Percentiles rank a stretch among this genome's conserved stretches.
These are phyloP conservation scores for Camponotus vicinus DNA, from an alignment of 1,140 invertebrate genomes.

Conservation along the genomic window DNA sequence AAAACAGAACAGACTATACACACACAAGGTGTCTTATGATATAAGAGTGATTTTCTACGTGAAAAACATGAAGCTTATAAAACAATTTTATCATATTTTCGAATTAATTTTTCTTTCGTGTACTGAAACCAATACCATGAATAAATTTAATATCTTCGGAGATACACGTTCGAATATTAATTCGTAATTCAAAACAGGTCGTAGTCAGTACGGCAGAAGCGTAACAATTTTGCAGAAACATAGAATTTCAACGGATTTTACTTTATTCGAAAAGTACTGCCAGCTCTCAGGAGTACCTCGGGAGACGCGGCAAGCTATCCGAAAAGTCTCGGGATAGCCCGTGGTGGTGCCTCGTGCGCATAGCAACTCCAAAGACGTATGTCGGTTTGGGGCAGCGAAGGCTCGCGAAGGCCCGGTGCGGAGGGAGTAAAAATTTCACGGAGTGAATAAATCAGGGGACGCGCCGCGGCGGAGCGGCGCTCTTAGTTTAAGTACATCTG, in stretches of 20 bases:
- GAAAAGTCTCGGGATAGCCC: constrained; percentile 26
- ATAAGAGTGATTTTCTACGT: background rate
- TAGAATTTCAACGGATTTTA: constrained; percentile 57
- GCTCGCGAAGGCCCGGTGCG: constrained; percentile 66
- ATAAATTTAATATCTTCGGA: constrained; percentile 22
- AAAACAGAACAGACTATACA: background rate
- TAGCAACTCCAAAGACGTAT: constrained; percentile 61
- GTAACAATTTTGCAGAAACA: constrained; percentile 38
- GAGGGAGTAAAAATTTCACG: constrained; percentile 81
- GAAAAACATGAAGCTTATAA: background rate
- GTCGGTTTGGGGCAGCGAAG: constrained; percentile 69
- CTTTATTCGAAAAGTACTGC: constrained; percentile 60
- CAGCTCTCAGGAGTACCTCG: constrained; percentile 44
- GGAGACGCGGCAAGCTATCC: constrained; percentile 45
- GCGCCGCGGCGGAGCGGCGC: constrained; percentile 74
- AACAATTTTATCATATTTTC: background rate
- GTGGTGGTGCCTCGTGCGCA: constrained; percentile 40
- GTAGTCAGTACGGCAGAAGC: background rate
- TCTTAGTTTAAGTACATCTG: constrained; percentile 79
- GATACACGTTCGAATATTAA: constrained; percentile 39
- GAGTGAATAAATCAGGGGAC: constrained; percentile 83
- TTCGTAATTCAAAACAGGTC: constrained; percentile 7
- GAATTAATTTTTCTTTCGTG: background rate
- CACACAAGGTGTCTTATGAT: background rate
- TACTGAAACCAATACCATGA: background rate